Percentiles rank a stretch among this genome's conserved stretches.
These are phyloP conservation scores for Trimorus sp. DNA, from an alignment of 2,888 invertebrate species.

Conservation along the genomic window DNA sequence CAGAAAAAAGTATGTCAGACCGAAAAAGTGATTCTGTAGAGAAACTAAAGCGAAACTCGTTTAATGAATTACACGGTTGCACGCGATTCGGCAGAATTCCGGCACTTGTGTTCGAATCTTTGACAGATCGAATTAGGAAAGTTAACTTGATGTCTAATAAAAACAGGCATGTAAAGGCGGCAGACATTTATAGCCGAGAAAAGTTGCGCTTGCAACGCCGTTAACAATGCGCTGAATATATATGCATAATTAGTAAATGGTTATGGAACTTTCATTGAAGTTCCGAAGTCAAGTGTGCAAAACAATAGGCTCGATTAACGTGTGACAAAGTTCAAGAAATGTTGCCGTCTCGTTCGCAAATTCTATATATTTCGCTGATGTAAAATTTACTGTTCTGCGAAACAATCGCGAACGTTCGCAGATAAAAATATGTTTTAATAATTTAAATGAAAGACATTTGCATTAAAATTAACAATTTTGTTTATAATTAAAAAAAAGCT, in stretches of 20 bases:
- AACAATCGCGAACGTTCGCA: too few relatives aligned
- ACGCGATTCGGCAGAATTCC: constrained; percentile 5
- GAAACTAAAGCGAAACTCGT: neutral
- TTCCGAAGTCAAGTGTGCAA: constrained; percentile 32
- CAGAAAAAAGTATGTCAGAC: too few relatives aligned
- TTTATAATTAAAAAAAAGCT: too few relatives aligned
- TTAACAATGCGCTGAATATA: constrained; percentile 44
- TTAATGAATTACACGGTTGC: constrained; percentile 2
- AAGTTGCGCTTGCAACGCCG: constrained; percentile 30
- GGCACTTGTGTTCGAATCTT: constrained; percentile 12
- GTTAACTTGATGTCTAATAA: constrained; percentile 20
- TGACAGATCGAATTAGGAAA: constrained; percentile 35
- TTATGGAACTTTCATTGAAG: constrained; percentile 36
- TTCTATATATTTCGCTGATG: constrained; percentile 15
- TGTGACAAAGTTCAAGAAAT: constrained; percentile 53
- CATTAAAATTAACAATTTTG: too few relatives aligned
- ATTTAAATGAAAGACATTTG: too few relatives aligned
- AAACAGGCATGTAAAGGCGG: constrained; percentile 27
- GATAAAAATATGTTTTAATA: too few relatives aligned
- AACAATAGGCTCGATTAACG: constrained; percentile 49
- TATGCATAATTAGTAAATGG: constrained; percentile 52
- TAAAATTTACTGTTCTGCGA: too few relatives aligned
- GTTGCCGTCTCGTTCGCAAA: constrained; percentile 36
- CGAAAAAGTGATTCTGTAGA: too few relatives aligned
- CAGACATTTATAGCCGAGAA: constrained; percentile 36